A percentile compares a stretch with the other conserved stretches of the same genome.
phyloP scores from a whole-genome alignment of 2,888 invertebrate species.

The Sinelater perroti region DNA sequence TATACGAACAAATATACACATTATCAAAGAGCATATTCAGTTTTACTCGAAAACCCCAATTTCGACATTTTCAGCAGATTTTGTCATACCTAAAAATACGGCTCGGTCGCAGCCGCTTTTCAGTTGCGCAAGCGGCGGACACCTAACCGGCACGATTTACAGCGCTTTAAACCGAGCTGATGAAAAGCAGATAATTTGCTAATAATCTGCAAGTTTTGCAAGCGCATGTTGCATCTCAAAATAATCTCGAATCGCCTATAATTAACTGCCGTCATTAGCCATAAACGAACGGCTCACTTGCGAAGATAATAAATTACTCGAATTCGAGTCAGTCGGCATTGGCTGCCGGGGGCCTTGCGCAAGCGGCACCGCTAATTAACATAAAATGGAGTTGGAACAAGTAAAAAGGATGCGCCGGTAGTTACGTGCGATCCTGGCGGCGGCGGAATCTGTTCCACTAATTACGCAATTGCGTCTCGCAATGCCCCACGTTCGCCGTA shows the following conservation, averaged over 20 bases:
- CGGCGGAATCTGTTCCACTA: background rate
- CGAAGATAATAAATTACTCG: slow-evolving; percentile 6
- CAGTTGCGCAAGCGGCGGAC: too few species aligned
- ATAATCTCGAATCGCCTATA: background rate
- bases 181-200: too few species aligned
- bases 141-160: background rate
- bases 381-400: background rate
- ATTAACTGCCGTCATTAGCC: slow-evolving; percentile 8
- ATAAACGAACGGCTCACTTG: slow-evolving; percentile 9
- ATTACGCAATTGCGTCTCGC: too few species aligned
- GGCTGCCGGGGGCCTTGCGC: background rate
- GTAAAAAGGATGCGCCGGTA: too few species aligned
- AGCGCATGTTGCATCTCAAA: slow-evolving; percentile 3
- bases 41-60: too few species aligned
- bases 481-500: too few species aligned
- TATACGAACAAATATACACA: too few species aligned
- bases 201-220: slow-evolving; percentile 3
- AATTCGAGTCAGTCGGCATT: slow-evolving; percentile 5
- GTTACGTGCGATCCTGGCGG: too few species aligned
- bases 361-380: background rate
- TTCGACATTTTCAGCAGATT: too few species aligned
- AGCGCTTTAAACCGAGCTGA: background rate
- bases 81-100: too few species aligned
- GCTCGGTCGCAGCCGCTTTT: too few species aligned
- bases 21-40: too few species aligned